Conservation (phyloP, 1,140 invertebrate genomes). For the Brachionus rubens region DNA sequence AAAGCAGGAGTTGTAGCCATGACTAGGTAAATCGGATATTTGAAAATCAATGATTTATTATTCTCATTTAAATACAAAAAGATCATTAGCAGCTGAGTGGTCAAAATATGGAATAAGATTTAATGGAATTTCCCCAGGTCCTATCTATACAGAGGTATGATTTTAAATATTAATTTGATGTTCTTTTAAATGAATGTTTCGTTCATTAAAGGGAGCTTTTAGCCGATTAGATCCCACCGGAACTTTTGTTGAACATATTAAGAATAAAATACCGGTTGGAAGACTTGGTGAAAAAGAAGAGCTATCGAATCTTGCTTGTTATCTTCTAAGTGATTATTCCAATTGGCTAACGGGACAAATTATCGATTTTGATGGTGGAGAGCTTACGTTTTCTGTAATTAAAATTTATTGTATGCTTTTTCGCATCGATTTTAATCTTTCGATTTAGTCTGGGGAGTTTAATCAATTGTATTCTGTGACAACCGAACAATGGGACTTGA, state of each 20-base stretch:
- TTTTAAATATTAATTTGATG: not conserved
- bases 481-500: constrained; percentile 62
- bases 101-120: constrained; percentile 65
- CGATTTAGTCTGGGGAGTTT: constrained; percentile 60
- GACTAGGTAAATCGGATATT: constrained; percentile 53
- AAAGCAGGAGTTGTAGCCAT: constrained; percentile 65
- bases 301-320: constrained; percentile 64
- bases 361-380: constrained; percentile 54
- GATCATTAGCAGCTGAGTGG: constrained; percentile 65
- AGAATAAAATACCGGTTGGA: constrained; percentile 60
- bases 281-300: constrained; percentile 63
- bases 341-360: constrained; percentile 48
- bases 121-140: constrained; percentile 66
- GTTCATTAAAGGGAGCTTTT: constrained; percentile 65
- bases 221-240: constrained; percentile 63
- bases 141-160: constrained; percentile 64
- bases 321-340: constrained; percentile 65
- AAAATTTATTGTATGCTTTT: no score
- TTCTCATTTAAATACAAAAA: constrained; percentile 49
- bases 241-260: constrained; percentile 52
- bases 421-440: not conserved
- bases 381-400: constrained; percentile 50
- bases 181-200: no score
- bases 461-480: constrained; percentile 57
- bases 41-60: not conserved